Evolutionary conservation across 2,113 vertebrate species (phyloP), one percentile per base, ranked within the genome.

Genomic region (Ictidomys tridecemlineatus): DNA sequence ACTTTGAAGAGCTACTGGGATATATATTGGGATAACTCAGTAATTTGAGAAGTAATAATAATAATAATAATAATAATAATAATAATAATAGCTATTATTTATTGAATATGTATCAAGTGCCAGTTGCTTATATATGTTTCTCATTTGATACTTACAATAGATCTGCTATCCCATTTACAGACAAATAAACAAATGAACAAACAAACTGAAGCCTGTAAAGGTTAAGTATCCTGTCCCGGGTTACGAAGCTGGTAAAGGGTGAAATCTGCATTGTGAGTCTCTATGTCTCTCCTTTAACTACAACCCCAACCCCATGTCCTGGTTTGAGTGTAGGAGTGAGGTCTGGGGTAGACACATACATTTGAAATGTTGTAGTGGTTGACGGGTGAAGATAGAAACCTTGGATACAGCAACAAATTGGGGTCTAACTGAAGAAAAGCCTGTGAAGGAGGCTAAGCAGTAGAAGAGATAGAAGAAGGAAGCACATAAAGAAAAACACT

Each of bases 161-260:
- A 22, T 70, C 39, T 61, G 20, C 72, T 74, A 70, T 76, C 5
- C 22, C 58, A 70, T 77, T 89, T 89, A 39, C 69, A 84, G 56
- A 45, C 74, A 48, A 79, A 37, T 7, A 58, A 58, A 58, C 20
- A 58, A 22, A 24, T 20, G 56, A 58, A 20, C 56, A 58, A 58
- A 20, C 67, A 91, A 89, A 93, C 8, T 85, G 34, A 94, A 95
- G 16, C 22, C 74, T 89, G 42, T 58, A 61, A 67, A 79, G n/a
- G 58, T 87, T 70, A 74, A 72, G 34, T 17, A 8, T 10, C 30
- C 58, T 58, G 2, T 67, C 28, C 48, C 48, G 90, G 56, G 48
- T n/a, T 4, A 48, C 26, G 61, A 22, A 48, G 18, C 26, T 84
- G 32, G 34, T 11, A 84, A 89, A 5, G 34, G 12, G 12, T 32